These are phyloP conservation scores for Clarias magur DNA, from an alignment of 2,113 vertebrate genomes.

Conservation along the genomic window DNA sequence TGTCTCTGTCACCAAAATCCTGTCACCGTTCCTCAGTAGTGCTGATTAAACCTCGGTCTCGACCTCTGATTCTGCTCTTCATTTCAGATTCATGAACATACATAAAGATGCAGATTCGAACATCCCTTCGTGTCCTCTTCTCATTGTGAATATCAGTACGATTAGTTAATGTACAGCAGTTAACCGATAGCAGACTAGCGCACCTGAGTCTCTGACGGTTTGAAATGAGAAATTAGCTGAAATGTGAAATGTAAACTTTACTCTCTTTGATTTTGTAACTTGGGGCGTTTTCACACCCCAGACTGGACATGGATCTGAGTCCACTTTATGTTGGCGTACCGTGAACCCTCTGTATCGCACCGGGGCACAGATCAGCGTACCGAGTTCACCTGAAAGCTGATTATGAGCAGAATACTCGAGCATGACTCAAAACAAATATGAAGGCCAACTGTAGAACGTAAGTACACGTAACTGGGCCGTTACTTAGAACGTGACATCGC, in stretches of 20 bases:
- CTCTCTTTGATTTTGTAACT: background rate
- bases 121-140: background rate
- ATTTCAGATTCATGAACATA: background rate
- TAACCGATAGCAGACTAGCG: background rate
- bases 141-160: background rate
- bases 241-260: background rate
- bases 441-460: no score
- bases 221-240: background rate
- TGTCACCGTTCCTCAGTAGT: constrained; percentile 49
- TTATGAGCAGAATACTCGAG: no score
- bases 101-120: background rate
- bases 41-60: constrained; percentile 42
- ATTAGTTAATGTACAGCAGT: background rate
- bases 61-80: background rate
- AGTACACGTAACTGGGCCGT: no score
- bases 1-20: constrained; percentile 49
- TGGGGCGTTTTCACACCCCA: no score
- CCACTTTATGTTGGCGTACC: no score
- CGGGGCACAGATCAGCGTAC: no score
- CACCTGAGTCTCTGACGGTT: background rate
- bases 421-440: no score
- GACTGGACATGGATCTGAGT: no score
- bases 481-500: no score
- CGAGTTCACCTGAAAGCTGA: no score
- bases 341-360: no score